Base-by-base conservation (phyloP, 2,888 invertebrate genomes). In the Euproctis similis region DNA sequence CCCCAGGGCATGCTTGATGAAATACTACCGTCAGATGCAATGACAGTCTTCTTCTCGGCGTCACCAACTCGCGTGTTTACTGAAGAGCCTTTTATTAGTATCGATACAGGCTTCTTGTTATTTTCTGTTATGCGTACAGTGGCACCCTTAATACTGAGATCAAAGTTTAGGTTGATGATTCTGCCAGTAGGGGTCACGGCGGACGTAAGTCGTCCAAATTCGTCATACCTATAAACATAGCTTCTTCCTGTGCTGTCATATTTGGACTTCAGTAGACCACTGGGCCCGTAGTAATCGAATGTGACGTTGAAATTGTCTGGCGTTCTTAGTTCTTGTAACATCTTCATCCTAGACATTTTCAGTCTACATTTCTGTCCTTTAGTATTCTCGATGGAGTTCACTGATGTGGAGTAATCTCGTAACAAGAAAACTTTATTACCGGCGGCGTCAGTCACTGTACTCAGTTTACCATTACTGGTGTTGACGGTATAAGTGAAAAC, bases 101-200 rank as follows among this genome's bases (percentile, higher is more conserved):
- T 93, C 0, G 94, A 91, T 4, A 93, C 87, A 1, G 94, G 94
- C 55, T 92, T 92, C 28, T 92, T 89, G 46, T 92, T 90, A 58
- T 95, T 93, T 65, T 95, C 92, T 4, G 90, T 90, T 0, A 95
- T 91, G 57, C 91, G 90, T 0, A 96, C 95, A 7, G 92, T 92
- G 0, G 96, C 96, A 1, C 96, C 96, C 72, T 95, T 95, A 8
- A 94, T 80, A 55, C 94, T 95, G n/a, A 96, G 84, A 71, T 96
- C 96, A 59, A 96, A 96, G 2, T 91, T 91, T 0, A 96, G 75
- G 36, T 92, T 92, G 29, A 96, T 94, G 9, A 96, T 92, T 76
- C 96, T 92, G 4, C 97, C 97, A n/a, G 97, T 97, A 0, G 98
- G 97, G 4, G 96, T 96, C 0, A 97, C 94, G 1, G 96, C 95